These are phyloP conservation scores for Pungitius pungitius DNA, from an alignment of 2,113 vertebrate genomes.

Conservation along the genomic window DNA sequence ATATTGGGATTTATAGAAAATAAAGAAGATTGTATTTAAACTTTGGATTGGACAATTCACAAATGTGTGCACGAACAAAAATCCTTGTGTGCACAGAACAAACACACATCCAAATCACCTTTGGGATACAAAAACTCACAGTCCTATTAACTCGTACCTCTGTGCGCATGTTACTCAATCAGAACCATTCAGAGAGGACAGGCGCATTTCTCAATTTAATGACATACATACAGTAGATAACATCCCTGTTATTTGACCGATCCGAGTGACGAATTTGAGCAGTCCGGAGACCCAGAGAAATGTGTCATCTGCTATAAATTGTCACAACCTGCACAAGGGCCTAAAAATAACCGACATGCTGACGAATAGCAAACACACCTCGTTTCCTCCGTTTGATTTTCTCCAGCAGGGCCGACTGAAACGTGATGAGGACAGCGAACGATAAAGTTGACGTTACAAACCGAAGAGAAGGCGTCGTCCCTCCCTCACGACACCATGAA, in stretches of 20 bases:
- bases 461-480: constrained; percentile 32
- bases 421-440: constrained; percentile 58
- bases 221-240: not conserved
- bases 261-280: not conserved
- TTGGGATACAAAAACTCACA: not conserved
- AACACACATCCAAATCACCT: not conserved
- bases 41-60: not conserved
- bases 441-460: constrained; percentile 55
- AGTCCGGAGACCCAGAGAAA: constrained; percentile 23
- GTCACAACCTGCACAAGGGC: constrained; percentile 33
- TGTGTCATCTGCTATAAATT: constrained; percentile 40
- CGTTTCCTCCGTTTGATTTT: constrained; percentile 68
- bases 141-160: not conserved
- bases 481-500: constrained; percentile 7
- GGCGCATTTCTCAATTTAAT: not conserved
- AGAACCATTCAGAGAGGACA: not conserved
- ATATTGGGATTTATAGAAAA: not conserved
- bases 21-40: not conserved
- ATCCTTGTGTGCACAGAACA: not conserved
- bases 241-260: not conserved
- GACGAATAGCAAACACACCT: constrained; percentile 65
- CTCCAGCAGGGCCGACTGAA: constrained; percentile 50
- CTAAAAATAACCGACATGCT: constrained; percentile 66
- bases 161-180: not conserved
- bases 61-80: not conserved